Evolutionary conservation across 2,888 invertebrate species (phyloP).

Genomic region (Corythucha ciliata): DNA sequence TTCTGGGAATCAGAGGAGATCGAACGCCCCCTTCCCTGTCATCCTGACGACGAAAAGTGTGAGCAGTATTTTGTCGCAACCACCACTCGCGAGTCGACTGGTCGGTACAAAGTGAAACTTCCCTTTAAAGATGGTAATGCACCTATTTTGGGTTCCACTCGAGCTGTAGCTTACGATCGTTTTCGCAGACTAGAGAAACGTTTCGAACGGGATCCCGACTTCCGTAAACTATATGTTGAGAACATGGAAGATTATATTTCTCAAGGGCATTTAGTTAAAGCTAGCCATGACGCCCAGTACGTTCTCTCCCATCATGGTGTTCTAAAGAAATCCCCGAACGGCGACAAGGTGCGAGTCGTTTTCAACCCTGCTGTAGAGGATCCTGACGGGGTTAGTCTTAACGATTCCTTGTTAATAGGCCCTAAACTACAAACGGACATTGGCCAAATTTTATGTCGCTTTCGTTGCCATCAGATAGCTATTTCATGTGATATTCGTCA

Average conservation of each 20-base stretch:
- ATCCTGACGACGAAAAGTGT: too few relatives aligned
- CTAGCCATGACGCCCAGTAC: conserved; percentile 6
- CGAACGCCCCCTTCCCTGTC: too few relatives aligned
- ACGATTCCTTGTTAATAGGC: conserved; percentile 9
- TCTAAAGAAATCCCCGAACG: conserved; percentile 2
- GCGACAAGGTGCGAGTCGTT: conserved; percentile 15
- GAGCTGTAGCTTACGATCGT: neutral
- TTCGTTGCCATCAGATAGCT: neutral
- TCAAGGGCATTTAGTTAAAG: conserved; percentile 12
- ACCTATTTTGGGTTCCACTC: conserved; percentile 2
- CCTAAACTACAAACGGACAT: conserved; percentile 21
- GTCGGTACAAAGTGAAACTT: conserved; percentile 9
- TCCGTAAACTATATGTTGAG: conserved; percentile 1
- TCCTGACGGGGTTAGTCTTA: conserved; percentile 3
- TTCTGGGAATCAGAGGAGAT: too few relatives aligned
- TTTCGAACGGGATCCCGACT: conserved; percentile 1
- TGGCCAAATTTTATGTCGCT: conserved; percentile 1
- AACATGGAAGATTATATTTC: conserved; percentile 17
- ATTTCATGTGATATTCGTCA: conserved; percentile 8
- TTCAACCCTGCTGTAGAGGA: conserved; percentile 10
- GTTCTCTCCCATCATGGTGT: conserved; percentile 22
- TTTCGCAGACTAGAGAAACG: conserved; percentile 14
- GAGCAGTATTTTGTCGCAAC: conserved; percentile 11
- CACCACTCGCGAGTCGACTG: conserved; percentile 3
- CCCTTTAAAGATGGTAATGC: neutral